Evolutionary conservation across 2,797 vertebrate genomes (phyloP), one percentile per base, ranked within the genome.

Genomic region (Aythya fuligula): DNA sequence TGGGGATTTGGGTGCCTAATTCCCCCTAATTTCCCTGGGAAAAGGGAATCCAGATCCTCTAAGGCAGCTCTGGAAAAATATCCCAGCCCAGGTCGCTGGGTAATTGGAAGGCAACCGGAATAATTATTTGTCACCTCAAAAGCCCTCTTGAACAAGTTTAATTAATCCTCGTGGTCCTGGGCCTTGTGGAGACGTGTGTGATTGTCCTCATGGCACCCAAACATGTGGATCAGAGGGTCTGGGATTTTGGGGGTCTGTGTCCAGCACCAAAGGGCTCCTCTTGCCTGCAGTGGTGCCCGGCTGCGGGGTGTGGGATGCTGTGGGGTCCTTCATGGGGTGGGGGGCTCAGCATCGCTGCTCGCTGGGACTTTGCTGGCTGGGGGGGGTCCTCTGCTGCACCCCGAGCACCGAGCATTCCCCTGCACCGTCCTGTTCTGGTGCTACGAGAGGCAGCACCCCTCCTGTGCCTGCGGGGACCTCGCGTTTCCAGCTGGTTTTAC

Each of bases 11-110:
- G 60, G 45, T 16, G 62, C 85, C 34, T 85, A 65, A 95, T 91
- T 94, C 93, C 89, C 54, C 32, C 65, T 77, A 13, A 67, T 91
- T 91, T 90, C 85, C 82, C 58, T 88, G 85, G 58, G 85, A 94
- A 93, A 93, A 54, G 69, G 61, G 88, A 90, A 96, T 81, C 18
- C 2, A 8, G 83, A 58, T 69, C 79, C 71, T 81, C 25, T 65
- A 53, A 92, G 82, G 73, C 89, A 79, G 94, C 74, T 87, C 61
- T 43, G 81, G 45, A 27, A 45, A 45, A n/a, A 71, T 34, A n/a
- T 7, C 79, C 51, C 34, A 54, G 71, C 38, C 41, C 79, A 7
- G 65, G 45, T 21, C 43, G 65, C 12, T 17, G 82, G 78, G 57
- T n/a, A 78, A 75, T 66, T 69, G 90, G 80, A 89, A 91, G 13